phyloP scores from a whole-genome alignment of 2,113 vertebrate species.

The Podarcis cretensis region DNA sequence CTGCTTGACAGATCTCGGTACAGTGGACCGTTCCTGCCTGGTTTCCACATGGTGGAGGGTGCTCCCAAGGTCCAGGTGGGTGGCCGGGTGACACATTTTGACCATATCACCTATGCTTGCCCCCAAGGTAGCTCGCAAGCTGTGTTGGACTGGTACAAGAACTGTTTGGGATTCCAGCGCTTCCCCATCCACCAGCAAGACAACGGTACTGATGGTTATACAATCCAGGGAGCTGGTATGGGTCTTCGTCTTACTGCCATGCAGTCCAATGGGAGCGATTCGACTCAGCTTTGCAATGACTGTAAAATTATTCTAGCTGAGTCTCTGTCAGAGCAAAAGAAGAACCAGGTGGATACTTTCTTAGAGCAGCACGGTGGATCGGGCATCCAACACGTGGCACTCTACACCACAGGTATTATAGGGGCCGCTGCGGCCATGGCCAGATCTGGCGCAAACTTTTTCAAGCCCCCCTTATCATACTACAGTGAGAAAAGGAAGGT shows the following conservation, averaged over 20 bases:
- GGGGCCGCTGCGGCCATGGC: slow-evolving; percentile 72
- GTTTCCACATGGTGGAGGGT: slow-evolving; percentile 74
- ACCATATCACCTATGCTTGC: slow-evolving; percentile 91
- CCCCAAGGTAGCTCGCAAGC: slow-evolving; percentile 63
- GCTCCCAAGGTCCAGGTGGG: accelerated
- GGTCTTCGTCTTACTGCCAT: slow-evolving; percentile 88
- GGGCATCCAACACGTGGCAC: slow-evolving; percentile 90
- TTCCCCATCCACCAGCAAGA: slow-evolving; percentile 84
- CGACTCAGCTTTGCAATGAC: slow-evolving; percentile 13
- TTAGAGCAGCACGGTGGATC: slow-evolving; percentile 83
- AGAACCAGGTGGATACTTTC: slow-evolving; percentile 91
- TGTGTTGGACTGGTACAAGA: slow-evolving; percentile 87
- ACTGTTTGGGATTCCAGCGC: slow-evolving; percentile 86
- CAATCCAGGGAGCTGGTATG: slow-evolving; percentile 74
- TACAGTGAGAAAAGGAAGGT: slow-evolving; percentile 85
- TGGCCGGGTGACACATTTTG: slow-evolving; percentile 83
- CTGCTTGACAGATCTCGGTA: slow-evolving; percentile 84
- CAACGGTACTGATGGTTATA: slow-evolving; percentile 56
- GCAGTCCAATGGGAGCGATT: slow-evolving; percentile 45
- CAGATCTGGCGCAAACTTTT: slow-evolving; percentile 78
- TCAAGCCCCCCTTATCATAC: slow-evolving; percentile 84
- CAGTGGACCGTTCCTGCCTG: slow-evolving; percentile 83
- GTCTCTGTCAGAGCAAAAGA: slow-evolving; percentile 76
- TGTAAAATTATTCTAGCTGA: slow-evolving; percentile 91
- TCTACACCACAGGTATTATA: slow-evolving; percentile 84